phyloP scores from a whole-genome alignment of 2,797 vertebrate species.

The Sebastes aleutianus region DNA sequence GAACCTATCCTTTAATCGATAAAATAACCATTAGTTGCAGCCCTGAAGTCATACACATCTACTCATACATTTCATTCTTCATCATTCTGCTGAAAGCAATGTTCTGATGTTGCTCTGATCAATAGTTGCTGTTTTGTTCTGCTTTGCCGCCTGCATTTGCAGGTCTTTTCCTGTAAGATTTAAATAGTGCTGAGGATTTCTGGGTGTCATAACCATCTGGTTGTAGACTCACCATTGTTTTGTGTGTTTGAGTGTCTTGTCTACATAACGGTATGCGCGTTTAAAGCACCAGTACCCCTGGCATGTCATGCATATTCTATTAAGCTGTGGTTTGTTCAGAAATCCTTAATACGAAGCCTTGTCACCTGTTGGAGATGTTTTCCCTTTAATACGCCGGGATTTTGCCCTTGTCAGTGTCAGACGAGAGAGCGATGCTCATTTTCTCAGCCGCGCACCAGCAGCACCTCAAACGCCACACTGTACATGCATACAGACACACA shows the following conservation, averaged over 20 bases:
- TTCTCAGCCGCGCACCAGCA: conserved; percentile 39
- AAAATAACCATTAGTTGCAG: conserved; percentile 6
- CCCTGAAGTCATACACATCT: conserved; percentile 3
- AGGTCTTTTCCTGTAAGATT: conserved; percentile 11
- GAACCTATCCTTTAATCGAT: neutral
- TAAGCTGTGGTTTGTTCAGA: conserved; percentile 64
- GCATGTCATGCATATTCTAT: conserved; percentile 70
- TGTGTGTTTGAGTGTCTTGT: conserved; percentile 30
- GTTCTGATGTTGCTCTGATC: conserved; percentile 23
- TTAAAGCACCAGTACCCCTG: conserved; percentile 38
- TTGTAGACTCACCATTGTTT: conserved; percentile 29
- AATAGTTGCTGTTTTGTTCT: conserved; percentile 14
- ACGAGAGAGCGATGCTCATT: conserved; percentile 46
- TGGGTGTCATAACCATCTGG: conserved; percentile 29
- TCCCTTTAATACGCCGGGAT: conserved; percentile 49
- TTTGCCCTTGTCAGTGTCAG: conserved; percentile 60
- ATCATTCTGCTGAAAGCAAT: conserved; percentile 18
- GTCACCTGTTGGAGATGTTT: conserved; percentile 72
- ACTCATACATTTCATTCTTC: neutral
- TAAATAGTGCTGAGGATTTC: conserved; percentile 22
- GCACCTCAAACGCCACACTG: conserved; percentile 15
- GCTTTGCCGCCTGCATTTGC: neutral
- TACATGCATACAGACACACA: conserved; percentile 43
- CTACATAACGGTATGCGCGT: conserved; percentile 19
- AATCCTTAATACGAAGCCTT: conserved; percentile 54